Percentiles rank a stretch among this genome's conserved stretches.
phyloP scores from a whole-genome alignment of 2,113 vertebrate genomes.

The Trachemys scripta region DNA sequence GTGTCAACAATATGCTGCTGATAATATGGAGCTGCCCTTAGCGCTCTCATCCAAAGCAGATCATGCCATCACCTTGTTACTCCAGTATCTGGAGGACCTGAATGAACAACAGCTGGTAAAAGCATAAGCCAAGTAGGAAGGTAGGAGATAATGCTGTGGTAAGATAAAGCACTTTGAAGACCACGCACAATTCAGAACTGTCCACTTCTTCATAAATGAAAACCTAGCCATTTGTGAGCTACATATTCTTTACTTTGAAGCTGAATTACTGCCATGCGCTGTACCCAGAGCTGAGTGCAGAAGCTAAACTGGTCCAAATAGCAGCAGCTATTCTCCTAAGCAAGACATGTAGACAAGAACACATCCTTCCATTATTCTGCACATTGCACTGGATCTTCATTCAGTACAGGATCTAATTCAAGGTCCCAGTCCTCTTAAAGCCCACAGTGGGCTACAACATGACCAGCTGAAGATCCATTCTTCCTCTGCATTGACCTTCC shows the following conservation, averaged over 20 bases:
- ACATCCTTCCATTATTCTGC: neutral
- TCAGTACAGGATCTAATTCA: neutral
- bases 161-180: neutral
- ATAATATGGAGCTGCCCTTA: rapidly evolving
- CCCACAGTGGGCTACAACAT: neutral
- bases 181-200: neutral
- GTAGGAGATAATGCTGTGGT: neutral
- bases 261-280: neutral
- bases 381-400: neutral
- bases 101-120: neutral
- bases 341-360: neutral
- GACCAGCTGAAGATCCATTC: neutral
- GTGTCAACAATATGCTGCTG: neutral
- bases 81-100: neutral
- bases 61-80: neutral
- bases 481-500: neutral
- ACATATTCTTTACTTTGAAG: too few relatives aligned
- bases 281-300: neutral
- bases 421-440: neutral
- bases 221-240: neutral
- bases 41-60: neutral
- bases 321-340: neutral
- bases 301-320: neutral
- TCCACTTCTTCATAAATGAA: neutral
- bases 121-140: neutral